Evolutionary conservation across 2,888 invertebrate genomes (phyloP).

Genomic region (Sarcophaga subvicina): DNA sequence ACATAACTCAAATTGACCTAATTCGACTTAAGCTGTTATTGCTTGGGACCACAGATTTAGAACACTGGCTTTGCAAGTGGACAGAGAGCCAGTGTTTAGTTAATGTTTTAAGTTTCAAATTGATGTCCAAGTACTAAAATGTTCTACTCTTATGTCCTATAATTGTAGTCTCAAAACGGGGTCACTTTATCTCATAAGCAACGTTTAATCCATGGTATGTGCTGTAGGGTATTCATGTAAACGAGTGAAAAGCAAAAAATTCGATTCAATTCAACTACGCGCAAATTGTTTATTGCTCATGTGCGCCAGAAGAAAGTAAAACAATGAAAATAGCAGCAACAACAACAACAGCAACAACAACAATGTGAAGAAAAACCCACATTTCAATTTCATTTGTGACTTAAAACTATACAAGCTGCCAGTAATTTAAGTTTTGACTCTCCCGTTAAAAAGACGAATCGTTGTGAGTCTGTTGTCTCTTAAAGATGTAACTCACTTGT

Average conservation of each 20-base stretch:
- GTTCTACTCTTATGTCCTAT: too few species aligned
- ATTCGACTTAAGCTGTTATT: too few species aligned
- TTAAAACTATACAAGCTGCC: background rate
- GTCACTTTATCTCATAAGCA: too few species aligned
- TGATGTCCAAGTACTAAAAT: too few species aligned
- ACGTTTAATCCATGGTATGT: background rate
- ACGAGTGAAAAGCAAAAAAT: background rate
- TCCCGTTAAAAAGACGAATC: background rate
- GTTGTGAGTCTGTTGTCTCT: background rate
- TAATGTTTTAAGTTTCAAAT: too few species aligned
- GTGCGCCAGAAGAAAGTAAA: slow-evolving; percentile 51
- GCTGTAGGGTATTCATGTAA: slow-evolving; percentile 39
- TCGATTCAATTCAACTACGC: slow-evolving; percentile 3
- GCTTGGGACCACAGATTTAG: too few species aligned
- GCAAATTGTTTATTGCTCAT: slow-evolving; percentile 50
- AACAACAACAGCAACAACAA: background rate
- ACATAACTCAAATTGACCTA: too few species aligned
- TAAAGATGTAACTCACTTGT: slow-evolving; percentile 17
- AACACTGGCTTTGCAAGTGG: too few species aligned
- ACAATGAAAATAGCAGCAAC: background rate
- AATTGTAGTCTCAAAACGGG: too few species aligned
- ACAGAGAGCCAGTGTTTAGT: too few species aligned
- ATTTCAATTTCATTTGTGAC: slow-evolving; percentile 52
- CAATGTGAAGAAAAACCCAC: background rate
- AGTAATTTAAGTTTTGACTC: slow-evolving; percentile 20